phyloP scores from a whole-genome alignment of 2,888 invertebrate species.

The Lycia hirtaria region DNA sequence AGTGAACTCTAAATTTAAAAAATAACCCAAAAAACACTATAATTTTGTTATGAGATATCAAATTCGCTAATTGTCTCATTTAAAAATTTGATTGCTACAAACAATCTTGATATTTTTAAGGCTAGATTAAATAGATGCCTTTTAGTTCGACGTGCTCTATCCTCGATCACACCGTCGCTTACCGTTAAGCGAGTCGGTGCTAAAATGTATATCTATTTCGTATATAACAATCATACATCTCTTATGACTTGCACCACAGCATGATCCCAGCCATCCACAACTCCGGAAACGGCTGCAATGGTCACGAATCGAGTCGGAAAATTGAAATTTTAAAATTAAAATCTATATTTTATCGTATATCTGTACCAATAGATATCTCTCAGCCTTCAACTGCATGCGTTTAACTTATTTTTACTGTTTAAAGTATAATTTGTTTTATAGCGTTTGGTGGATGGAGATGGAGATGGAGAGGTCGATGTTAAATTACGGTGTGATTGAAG shows the following conservation, averaged over 20 bases:
- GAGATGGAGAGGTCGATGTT: too few relatives aligned
- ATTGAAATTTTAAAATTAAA: conserved; percentile 55
- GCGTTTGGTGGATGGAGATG: too few relatives aligned
- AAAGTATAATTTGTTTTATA: background rate
- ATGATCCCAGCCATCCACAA: conserved; percentile 45
- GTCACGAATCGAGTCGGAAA: conserved; percentile 56
- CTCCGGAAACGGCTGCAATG: conserved; percentile 52
- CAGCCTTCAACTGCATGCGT: conserved; percentile 10
- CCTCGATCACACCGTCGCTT: too few relatives aligned
- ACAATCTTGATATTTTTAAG: too few relatives aligned
- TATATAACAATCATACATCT: background rate
- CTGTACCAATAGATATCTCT: conserved; percentile 14
- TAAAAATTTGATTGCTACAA: too few relatives aligned
- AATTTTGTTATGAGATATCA: too few relatives aligned
- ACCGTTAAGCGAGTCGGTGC: background rate
- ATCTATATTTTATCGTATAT: conserved; percentile 36
- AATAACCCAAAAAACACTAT: too few relatives aligned
- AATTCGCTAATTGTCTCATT: too few relatives aligned
- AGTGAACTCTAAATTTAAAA: too few relatives aligned
- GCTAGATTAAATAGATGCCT: too few relatives aligned
- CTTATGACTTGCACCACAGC: conserved; percentile 32
- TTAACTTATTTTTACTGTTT: background rate
- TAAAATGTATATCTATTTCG: background rate
- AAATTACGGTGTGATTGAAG: too few relatives aligned
- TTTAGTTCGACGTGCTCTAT: too few relatives aligned